Evolutionary conservation across 2,888 invertebrate species (phyloP).

Genomic region (Agonopterix arenella): DNA sequence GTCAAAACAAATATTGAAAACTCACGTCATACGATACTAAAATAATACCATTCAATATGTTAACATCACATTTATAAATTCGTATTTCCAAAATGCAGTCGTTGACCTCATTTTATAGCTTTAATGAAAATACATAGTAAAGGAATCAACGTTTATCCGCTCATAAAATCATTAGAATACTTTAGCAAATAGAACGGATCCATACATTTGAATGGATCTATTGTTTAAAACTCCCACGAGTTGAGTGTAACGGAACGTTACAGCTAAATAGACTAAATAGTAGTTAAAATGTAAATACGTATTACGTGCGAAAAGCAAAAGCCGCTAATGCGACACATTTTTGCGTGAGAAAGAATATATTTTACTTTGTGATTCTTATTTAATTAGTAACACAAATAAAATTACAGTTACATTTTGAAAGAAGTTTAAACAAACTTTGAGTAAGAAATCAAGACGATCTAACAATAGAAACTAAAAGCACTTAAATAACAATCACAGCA

Average conservation of each 20-base stretch:
- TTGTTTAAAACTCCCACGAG: slow-evolving; percentile 64
- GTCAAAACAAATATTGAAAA: too few relatives aligned
- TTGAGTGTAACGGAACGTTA: slow-evolving; percentile 52
- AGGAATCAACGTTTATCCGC: slow-evolving; percentile 6
- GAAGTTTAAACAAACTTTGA: too few relatives aligned
- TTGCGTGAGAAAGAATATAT: slow-evolving; percentile 32
- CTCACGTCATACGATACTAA: too few relatives aligned
- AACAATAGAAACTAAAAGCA: neutral
- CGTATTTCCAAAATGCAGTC: too few relatives aligned
- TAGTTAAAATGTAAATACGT: slow-evolving; percentile 20
- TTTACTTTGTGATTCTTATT: too few relatives aligned
- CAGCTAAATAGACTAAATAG: slow-evolving; percentile 43
- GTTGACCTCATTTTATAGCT: too few relatives aligned
- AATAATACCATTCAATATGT: too few relatives aligned
- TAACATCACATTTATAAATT: too few relatives aligned
- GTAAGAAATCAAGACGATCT: neutral
- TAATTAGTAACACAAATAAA: too few relatives aligned
- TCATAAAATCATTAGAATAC: slow-evolving; percentile 21
- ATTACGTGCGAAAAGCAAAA: slow-evolving; percentile 43
- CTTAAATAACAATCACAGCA: slow-evolving; percentile 1
- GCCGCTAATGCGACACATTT: slow-evolving; percentile 23
- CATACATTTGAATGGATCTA: slow-evolving; percentile 44
- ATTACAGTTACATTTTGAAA: too few relatives aligned
- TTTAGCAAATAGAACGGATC: slow-evolving; percentile 25
- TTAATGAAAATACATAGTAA: too few relatives aligned